Conservation (phyloP, 2,113 vertebrate species). For the Thalassarche chlororhynchos region DNA sequence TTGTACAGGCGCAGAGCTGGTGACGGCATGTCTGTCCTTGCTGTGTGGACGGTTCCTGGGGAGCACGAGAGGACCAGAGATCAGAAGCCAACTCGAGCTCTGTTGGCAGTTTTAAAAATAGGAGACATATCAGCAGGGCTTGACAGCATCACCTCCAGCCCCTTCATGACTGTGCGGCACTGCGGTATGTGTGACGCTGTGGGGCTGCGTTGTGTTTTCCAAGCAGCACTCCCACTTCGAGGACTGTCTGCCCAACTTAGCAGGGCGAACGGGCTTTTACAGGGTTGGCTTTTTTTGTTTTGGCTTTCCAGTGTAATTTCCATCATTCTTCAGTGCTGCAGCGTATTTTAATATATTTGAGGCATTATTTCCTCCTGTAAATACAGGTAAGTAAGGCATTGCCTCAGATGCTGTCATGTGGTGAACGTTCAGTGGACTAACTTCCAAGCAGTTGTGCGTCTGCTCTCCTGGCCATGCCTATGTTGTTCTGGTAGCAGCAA, state of each 20-base stretch:
- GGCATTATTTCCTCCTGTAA: background rate
- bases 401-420: background rate
- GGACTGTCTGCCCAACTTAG: background rate
- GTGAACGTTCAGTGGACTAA: background rate
- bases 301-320: background rate
- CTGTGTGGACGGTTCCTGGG: rapidly evolving
- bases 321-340: background rate
- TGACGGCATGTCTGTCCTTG: background rate
- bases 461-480: background rate
- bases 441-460: background rate
- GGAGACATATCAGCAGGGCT: background rate
- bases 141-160: background rate
- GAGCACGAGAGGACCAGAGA: background rate
- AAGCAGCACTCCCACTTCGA: background rate
- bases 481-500: background rate
- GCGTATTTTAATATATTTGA: background rate
- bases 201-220: background rate
- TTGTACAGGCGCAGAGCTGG: background rate
- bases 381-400: background rate
- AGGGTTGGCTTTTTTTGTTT: background rate
- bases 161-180: background rate
- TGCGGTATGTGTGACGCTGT: background rate
- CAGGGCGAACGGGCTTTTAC: background rate
- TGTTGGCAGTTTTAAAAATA: background rate
- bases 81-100: background rate